Conservation (phyloP, 2,113 vertebrate species). For the Notechis scutatus region DNA sequence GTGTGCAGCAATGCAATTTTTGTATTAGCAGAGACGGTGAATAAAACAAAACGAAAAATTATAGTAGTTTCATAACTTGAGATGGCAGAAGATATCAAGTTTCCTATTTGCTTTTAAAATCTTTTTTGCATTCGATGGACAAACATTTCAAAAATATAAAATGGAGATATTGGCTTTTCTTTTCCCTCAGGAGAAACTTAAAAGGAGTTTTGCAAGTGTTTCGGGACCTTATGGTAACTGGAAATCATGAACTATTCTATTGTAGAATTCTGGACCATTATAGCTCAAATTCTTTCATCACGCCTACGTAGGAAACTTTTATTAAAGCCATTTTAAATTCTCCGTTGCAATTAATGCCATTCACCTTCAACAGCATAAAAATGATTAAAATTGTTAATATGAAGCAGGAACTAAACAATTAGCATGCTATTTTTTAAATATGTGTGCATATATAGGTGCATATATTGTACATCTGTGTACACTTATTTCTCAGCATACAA, state of each 20-base stretch:
- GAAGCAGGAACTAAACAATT: not conserved
- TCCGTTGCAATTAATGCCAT: not conserved
- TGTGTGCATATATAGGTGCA: not conserved
- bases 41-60: conserved; percentile 20
- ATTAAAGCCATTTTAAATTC: not conserved
- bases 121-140: not conserved
- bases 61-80: not conserved
- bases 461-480: not conserved
- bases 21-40: conserved; percentile 15
- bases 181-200: not conserved
- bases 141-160: not conserved
- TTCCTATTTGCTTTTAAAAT: not conserved
- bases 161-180: not conserved
- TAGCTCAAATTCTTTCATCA: not conserved
- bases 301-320: not conserved
- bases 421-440: not conserved
- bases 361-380: not conserved
- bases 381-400: not conserved
- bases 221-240: not conserved
- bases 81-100: not conserved
- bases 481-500: not conserved
- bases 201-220: not conserved
- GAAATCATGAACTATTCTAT: not conserved
- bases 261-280: not conserved
- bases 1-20: conserved; percentile 28